phyloP scores from a whole-genome alignment of 1,140 invertebrate genomes.

The Wasmannia auropunctata region DNA sequence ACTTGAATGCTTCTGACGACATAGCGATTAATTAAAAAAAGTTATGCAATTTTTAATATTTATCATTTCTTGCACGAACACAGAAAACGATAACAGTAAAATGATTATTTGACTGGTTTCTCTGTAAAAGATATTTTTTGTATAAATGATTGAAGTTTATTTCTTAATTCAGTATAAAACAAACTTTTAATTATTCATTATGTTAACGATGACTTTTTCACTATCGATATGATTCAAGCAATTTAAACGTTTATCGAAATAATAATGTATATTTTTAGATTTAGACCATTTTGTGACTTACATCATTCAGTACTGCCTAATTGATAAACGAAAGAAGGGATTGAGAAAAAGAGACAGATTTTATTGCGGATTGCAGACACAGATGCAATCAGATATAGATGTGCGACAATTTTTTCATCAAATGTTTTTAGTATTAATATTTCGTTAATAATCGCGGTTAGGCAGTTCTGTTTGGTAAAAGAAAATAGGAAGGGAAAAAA shows the following conservation, averaged over 20 bases:
- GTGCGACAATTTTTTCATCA: background rate
- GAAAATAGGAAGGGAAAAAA: slow-evolving; percentile 11
- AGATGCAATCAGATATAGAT: background rate
- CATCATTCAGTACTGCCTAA: background rate
- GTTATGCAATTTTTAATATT: background rate
- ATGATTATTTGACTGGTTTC: background rate
- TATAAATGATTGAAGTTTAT: background rate
- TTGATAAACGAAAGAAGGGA: background rate
- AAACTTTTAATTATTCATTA: slow-evolving; percentile 7
- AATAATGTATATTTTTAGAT: background rate
- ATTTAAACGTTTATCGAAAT: background rate
- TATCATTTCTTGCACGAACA: background rate
- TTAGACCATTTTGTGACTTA: background rate
- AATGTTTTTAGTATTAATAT: slow-evolving; percentile 3
- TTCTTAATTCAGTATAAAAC: background rate
- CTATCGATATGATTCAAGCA: background rate
- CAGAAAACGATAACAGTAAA: background rate
- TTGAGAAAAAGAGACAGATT: background rate
- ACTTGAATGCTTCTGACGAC: background rate
- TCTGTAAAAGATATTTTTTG: background rate
- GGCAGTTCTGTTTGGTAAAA: background rate
- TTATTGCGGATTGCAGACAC: slow-evolving; percentile 10
- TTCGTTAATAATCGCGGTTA: background rate
- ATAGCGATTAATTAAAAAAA: background rate
- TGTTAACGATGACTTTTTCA: background rate